Evolutionary conservation across 2,888 invertebrate species (phyloP).

Genomic region (Chrysomela aeneicollis): DNA sequence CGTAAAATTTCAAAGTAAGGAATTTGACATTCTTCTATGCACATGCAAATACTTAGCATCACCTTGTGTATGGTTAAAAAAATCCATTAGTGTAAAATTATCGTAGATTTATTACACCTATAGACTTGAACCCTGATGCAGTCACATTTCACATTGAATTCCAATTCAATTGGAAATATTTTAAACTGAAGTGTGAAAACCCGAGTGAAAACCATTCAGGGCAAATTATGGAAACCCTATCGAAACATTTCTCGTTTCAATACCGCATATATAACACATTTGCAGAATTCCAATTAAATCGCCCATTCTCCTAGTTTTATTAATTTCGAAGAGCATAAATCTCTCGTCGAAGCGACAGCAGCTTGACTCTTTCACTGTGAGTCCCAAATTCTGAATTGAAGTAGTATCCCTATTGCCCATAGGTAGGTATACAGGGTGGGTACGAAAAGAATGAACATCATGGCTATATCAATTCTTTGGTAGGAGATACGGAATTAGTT

Average conservation of each 20-base stretch:
- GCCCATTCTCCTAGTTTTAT: slow-evolving; percentile 19
- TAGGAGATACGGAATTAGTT: no score
- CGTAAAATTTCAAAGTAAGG: no score
- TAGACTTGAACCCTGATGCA: neutral
- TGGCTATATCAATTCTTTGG: no score
- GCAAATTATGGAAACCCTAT: slow-evolving; percentile 15
- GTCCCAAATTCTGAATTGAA: neutral
- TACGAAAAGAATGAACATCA: no score
- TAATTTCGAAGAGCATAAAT: slow-evolving; percentile 31
- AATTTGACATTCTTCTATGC: no score
- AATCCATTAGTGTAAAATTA: no score
- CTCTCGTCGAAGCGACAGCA: slow-evolving; percentile 15
- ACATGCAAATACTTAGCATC: no score
- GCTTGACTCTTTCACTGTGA: neutral
- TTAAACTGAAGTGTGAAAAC: neutral
- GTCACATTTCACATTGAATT: neutral
- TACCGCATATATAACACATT: slow-evolving; percentile 23
- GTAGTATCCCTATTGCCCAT: neutral
- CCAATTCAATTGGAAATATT: neutral
- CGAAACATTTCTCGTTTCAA: slow-evolving; percentile 18
- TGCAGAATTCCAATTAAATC: slow-evolving; percentile 29
- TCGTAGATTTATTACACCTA: no score
- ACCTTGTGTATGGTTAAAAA: no score
- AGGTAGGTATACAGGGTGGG: no score
- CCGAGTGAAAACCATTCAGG: neutral